Evolutionary conservation across 2,113 vertebrate genomes (phyloP).

Genomic region (Rhegmatorhina hoffmannsi): DNA sequence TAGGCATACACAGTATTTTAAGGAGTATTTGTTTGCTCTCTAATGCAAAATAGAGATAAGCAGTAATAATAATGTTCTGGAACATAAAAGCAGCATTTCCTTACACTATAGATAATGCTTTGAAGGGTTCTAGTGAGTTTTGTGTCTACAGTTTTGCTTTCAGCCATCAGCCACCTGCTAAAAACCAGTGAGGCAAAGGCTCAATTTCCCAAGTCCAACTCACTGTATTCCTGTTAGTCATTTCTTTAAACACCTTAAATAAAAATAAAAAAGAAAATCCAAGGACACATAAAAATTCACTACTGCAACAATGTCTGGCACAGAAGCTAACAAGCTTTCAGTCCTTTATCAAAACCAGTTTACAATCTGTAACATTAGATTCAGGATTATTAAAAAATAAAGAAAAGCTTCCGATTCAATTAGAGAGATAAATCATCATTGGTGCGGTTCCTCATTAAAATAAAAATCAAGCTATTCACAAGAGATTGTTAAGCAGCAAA

Average conservation of each 20-base stretch:
- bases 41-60: constrained; percentile 14
- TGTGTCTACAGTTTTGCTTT: not conserved
- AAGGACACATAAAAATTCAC: not conserved
- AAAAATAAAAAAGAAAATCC: not conserved
- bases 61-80: not conserved
- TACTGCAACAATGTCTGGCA: not conserved
- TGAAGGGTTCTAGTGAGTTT: not conserved
- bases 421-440: not conserved
- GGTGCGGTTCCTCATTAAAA: not conserved
- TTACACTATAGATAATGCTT: not conserved
- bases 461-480: constrained; percentile 10
- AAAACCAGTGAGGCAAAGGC: not conserved
- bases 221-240: not conserved
- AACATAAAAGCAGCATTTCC: not conserved
- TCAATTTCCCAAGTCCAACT: not conserved
- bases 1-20: not conserved
- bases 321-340: not conserved
- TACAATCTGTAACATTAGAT: constrained; percentile 8
- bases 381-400: constrained; percentile 21
- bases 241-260: not conserved
- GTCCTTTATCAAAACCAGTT: not conserved
- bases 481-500: not conserved
- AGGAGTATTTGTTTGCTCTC: not conserved
- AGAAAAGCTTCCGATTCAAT: constrained; percentile 18
- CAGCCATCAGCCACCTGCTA: not conserved